Percentiles rank a stretch among this genome's conserved stretches.
Conservation (phyloP, 2,888 invertebrate genomes). For the Troides aeacus region DNA sequence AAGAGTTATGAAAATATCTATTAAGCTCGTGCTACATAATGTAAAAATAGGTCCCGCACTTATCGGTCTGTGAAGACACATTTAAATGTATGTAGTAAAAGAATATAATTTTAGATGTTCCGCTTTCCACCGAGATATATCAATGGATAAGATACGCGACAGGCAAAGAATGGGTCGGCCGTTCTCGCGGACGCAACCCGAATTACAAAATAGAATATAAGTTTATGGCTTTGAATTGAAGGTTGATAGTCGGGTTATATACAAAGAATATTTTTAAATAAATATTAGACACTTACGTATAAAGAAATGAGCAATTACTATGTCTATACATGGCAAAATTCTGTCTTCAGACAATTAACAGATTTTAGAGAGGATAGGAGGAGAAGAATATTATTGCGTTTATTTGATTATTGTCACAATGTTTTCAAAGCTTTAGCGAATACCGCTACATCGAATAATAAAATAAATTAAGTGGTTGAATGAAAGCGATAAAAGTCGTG, state of each 20-base stretch:
- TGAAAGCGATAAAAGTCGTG: too few species aligned
- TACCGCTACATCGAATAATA: too few species aligned
- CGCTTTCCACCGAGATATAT: slow-evolving; percentile 51
- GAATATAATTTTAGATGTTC: slow-evolving; percentile 47
- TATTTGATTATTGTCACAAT: too few species aligned
- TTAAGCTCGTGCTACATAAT: neutral
- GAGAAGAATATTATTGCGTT: too few species aligned
- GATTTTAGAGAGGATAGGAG: too few species aligned
- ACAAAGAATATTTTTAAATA: slow-evolving; percentile 50
- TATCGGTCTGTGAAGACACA: slow-evolving; percentile 12
- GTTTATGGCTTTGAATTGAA: slow-evolving; percentile 66
- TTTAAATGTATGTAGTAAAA: slow-evolving; percentile 23
- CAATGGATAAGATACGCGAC: slow-evolving; percentile 48
- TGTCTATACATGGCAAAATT: neutral
- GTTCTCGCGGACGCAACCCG: slow-evolving; percentile 63
- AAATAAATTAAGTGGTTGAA: too few species aligned
- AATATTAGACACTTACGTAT: slow-evolving; percentile 48
- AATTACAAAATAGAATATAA: slow-evolving; percentile 71
- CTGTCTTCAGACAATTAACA: too few species aligned
- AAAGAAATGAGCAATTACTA: slow-evolving; percentile 36
- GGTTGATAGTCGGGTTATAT: slow-evolving; percentile 50
- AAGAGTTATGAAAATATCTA: neutral
- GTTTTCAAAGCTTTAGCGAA: too few species aligned
- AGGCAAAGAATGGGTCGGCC: slow-evolving; percentile 55
- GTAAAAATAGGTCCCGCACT: neutral